phyloP scores from a whole-genome alignment of 2,888 invertebrate genomes.

The Pedicia rivosa region DNA sequence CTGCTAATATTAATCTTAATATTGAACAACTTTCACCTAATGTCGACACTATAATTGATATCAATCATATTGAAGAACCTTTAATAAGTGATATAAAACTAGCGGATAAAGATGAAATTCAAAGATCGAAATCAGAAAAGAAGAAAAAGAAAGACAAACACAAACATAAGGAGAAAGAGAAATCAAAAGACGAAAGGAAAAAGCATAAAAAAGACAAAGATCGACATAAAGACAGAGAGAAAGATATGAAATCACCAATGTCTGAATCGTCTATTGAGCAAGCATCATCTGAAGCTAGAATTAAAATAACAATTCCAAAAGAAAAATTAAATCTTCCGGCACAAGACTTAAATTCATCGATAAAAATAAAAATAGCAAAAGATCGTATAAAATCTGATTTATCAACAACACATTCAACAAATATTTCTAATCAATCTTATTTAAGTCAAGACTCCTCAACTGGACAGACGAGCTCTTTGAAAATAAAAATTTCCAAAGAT shows the following conservation, averaged over 20 bases:
- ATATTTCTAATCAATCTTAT: constrained; percentile 3
- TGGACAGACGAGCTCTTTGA: constrained; percentile 36
- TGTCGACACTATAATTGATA: not conserved
- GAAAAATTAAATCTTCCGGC: constrained; percentile 33
- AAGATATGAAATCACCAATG: not conserved
- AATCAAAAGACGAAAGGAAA: constrained; percentile 55
- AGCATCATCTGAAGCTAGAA: constrained; percentile 11
- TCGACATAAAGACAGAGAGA: constrained; percentile 26
- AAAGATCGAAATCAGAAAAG: constrained; percentile 20
- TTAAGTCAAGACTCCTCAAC: constrained; percentile 13
- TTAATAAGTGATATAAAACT: too few species aligned
- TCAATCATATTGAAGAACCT: not conserved
- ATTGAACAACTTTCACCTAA: not conserved
- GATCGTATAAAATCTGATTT: constrained; percentile 45
- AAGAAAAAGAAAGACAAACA: constrained; percentile 67
- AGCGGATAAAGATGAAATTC: constrained; percentile 9
- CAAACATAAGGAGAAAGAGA: constrained; percentile 64
- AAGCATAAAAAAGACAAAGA: constrained; percentile 55
- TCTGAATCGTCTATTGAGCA: not conserved
- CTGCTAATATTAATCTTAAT: constrained; percentile 13
- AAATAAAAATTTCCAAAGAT: constrained; percentile 69
- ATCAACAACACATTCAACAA: constrained; percentile 7
- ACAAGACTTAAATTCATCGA: constrained; percentile 16
- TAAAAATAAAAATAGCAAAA: constrained; percentile 67
- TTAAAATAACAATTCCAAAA: constrained; percentile 43